These are phyloP conservation scores for Metridium senile DNA, from an alignment of 92 coral and sea anemone species.

Conservation along the genomic window DNA sequence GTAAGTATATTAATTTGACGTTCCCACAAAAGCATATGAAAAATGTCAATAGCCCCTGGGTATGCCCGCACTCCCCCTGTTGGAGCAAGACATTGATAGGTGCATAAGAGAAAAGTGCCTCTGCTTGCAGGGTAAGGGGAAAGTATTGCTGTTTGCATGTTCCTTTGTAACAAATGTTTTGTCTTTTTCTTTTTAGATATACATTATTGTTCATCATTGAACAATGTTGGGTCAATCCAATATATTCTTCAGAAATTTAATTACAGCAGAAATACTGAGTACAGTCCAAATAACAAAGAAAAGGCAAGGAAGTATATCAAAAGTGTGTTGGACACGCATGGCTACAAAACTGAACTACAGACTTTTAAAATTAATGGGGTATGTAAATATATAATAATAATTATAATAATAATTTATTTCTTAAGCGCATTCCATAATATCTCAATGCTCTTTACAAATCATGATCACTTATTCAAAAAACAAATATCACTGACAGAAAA, in stretches of 20 bases:
- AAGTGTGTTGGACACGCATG: constrained; percentile 47
- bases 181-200: neutral
- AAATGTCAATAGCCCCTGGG: too few relatives aligned
- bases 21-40: too few relatives aligned
- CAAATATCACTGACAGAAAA: too few relatives aligned
- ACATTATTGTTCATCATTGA: neutral
- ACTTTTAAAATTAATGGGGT: constrained; percentile 21
- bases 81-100: too few relatives aligned
- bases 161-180: neutral
- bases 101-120: too few relatives aligned
- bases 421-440: too few relatives aligned
- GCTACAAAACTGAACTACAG: constrained; percentile 61
- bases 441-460: too few relatives aligned
- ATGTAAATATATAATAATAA: neutral
- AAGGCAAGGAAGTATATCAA: constrained; percentile 50
- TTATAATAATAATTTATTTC: too few relatives aligned
- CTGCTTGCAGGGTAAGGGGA: too few relatives aligned
- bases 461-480: too few relatives aligned
- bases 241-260: constrained; percentile 47
- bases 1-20: too few relatives aligned
- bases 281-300: constrained; percentile 42
- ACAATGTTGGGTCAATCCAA: constrained; percentile 17
- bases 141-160: neutral
- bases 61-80: too few relatives aligned
- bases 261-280: constrained; percentile 38